phyloP scores from a whole-genome alignment of 2,888 invertebrate species.

The Pyrgus malvae region DNA sequence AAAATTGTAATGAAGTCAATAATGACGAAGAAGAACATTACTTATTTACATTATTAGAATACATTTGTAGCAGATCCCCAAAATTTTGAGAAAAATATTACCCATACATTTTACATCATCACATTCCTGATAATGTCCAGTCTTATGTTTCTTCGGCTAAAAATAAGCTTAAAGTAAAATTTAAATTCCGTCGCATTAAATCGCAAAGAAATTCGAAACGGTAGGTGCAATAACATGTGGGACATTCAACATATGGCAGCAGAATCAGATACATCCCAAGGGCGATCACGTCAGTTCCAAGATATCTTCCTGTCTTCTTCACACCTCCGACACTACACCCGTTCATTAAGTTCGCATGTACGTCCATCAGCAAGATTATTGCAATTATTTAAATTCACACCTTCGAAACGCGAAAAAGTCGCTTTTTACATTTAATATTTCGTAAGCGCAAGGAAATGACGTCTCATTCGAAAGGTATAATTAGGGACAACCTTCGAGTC shows the following conservation, averaged over 20 bases:
- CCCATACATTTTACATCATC: too few relatives aligned
- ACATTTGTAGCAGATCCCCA: too few relatives aligned
- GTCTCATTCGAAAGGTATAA: conserved; percentile 80
- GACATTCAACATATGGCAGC: conserved; percentile 12
- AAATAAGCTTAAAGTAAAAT: too few relatives aligned
- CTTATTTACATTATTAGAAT: too few relatives aligned
- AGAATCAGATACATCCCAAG: conserved; percentile 15
- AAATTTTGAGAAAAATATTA: too few relatives aligned
- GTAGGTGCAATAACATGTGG: conserved; percentile 4
- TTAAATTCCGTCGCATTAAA: too few relatives aligned
- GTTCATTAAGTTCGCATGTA: conserved; percentile 77
- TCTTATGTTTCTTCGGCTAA: too few relatives aligned
- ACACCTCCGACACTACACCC: conserved; percentile 48
- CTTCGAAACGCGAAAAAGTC: conserved; percentile 75
- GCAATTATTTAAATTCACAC: conserved; percentile 83
- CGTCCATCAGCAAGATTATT: conserved; percentile 69
- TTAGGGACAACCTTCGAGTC: conserved; percentile 74
- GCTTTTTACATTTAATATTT: conserved; percentile 78
- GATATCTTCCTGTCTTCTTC: conserved; percentile 56
- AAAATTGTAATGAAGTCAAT: too few relatives aligned
- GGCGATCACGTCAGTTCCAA: conserved; percentile 9
- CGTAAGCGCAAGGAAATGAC: conserved; percentile 78
- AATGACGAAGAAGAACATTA: too few relatives aligned
- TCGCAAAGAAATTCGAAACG: not conserved
- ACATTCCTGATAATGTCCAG: too few relatives aligned